A percentile compares a stretch with the other conserved stretches of the same genome.
Conservation (phyloP, 2,113 vertebrate species). For the Erythrocercus mccallii region DNA sequence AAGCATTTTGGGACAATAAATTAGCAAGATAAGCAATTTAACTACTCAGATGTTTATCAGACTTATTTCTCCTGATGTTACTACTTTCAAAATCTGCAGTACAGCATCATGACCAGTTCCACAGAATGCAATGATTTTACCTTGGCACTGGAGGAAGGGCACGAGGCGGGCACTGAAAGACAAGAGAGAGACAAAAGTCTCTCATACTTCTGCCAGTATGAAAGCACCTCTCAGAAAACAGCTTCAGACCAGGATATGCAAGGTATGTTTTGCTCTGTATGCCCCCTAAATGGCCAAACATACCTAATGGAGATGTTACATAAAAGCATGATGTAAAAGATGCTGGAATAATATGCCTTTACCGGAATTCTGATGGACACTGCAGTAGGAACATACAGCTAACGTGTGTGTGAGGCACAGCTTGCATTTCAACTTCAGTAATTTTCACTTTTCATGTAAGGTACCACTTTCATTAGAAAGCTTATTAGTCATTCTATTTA, state of each 20-base stretch:
- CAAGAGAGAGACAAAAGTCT: conserved; percentile 1
- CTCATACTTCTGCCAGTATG: neutral
- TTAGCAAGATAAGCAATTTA: neutral
- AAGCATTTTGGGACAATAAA: neutral
- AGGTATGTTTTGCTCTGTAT: neutral
- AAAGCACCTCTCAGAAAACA: neutral
- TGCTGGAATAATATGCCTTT: neutral
- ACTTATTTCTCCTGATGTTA: neutral
- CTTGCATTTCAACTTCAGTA: neutral
- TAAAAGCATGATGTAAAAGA: neutral
- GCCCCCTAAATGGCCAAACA: neutral
- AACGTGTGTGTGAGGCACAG: neutral
- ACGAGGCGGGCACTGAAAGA: conserved; percentile 80
- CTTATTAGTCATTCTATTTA: neutral
- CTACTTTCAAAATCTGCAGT: neutral
- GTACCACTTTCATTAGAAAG: neutral
- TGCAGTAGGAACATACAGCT: neutral
- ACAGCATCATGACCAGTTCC: neutral
- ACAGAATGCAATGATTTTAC: conserved; percentile 66
- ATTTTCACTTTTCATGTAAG: neutral
- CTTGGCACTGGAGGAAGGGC: conserved; percentile 87
- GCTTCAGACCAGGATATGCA: neutral
- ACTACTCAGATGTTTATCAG: neutral
- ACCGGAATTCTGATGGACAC: neutral
- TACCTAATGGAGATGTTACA: neutral